Percentiles rank a stretch among this genome's conserved stretches.
Evolutionary conservation across 2,888 invertebrate genomes (phyloP).

Genomic region (Neuroscelio doddi): DNA sequence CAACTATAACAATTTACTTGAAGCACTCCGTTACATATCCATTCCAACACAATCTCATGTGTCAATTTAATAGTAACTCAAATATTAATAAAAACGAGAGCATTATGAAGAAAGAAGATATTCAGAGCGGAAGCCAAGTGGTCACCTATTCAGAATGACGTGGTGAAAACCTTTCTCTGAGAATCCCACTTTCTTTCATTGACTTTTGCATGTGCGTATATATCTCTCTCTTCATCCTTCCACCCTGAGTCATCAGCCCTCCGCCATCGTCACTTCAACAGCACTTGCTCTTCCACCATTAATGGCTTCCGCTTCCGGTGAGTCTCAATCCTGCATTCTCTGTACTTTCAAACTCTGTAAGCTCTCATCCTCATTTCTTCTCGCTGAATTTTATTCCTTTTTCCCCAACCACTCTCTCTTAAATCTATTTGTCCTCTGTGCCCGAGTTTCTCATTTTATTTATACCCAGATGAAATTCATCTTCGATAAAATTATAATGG

Average conservation of each 20-base stretch:
- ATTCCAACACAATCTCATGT: too few relatives aligned
- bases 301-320: conserved; percentile 9
- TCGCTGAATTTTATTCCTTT: neutral
- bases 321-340: conserved; percentile 39
- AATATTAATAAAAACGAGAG: neutral
- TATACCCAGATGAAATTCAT: too few relatives aligned
- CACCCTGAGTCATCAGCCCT: conserved; percentile 1
- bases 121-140: conserved; percentile 1
- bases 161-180: too few relatives aligned
- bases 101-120: neutral
- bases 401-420: too few relatives aligned
- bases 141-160: neutral
- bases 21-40: too few relatives aligned
- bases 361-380: neutral
- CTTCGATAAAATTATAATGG: too few relatives aligned
- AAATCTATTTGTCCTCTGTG: neutral
- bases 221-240: too few relatives aligned
- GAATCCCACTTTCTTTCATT: neutral
- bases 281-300: neutral
- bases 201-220: neutral
- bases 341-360: conserved; percentile 21
- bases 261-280: too few relatives aligned
- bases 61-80: neutral
- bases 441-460: neutral
- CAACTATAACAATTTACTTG: too few relatives aligned